Percentiles rank a stretch among this genome's conserved stretches.
phyloP scores from a whole-genome alignment of 2,797 vertebrate species.

The Zenarchopterus dispar region DNA sequence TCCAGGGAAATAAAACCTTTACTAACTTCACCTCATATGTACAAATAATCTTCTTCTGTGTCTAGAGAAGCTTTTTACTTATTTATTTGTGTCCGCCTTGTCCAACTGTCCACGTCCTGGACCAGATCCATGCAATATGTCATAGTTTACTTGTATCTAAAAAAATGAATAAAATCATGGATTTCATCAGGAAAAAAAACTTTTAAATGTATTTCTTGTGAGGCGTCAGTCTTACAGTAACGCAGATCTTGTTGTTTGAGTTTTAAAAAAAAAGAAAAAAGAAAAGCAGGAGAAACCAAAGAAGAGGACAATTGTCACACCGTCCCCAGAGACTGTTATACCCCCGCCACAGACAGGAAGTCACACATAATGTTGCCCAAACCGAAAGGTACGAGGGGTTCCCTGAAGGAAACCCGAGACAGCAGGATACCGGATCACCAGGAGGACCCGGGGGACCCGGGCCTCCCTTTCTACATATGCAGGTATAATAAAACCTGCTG shows the following conservation, averaged over 20 bases:
- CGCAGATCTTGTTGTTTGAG: constrained; percentile 21
- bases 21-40: too few relatives aligned
- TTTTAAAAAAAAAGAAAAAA: constrained; percentile 29
- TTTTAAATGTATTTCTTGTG: not conserved
- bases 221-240: not conserved
- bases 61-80: too few relatives aligned
- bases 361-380: constrained; percentile 70
- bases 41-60: too few relatives aligned
- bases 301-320: constrained; percentile 56
- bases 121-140: too few relatives aligned
- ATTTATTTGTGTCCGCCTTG: too few relatives aligned
- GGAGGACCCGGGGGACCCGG: constrained; percentile 46
- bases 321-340: constrained; percentile 61
- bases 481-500: constrained; percentile 65
- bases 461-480: constrained; percentile 61
- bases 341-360: constrained; percentile 69
- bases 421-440: constrained; percentile 62
- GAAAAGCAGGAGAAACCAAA: constrained; percentile 56
- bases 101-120: too few relatives aligned
- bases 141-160: too few relatives aligned
- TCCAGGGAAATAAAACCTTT: too few relatives aligned
- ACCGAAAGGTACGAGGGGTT: constrained; percentile 67
- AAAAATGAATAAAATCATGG: too few relatives aligned
- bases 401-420: constrained; percentile 72
- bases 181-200: not conserved